Conservation (phyloP, 2,797 vertebrate genomes). For the Sebastes trivittatus region DNA sequence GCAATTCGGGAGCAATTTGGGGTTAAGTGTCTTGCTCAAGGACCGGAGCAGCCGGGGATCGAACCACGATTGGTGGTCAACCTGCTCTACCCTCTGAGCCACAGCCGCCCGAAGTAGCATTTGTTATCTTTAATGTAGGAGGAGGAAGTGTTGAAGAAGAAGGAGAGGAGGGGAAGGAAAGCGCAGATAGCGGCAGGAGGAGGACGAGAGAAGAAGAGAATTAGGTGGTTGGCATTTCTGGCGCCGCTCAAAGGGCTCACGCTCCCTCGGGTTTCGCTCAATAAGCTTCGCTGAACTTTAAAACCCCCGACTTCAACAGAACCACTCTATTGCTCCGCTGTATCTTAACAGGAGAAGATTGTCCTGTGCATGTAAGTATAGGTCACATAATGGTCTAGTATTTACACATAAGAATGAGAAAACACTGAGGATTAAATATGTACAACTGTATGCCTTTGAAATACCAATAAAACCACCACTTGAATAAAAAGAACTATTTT, state of each 20-base stretch:
- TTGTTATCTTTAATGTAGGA: neutral
- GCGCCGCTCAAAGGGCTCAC: slow-evolving; percentile 65
- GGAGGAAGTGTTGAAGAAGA: neutral
- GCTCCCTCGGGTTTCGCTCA: slow-evolving; percentile 73
- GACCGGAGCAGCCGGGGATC: too few relatives aligned
- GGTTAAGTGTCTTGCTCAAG: too few relatives aligned
- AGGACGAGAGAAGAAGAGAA: slow-evolving; percentile 52
- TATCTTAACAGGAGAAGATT: slow-evolving; percentile 33
- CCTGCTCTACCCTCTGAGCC: too few relatives aligned
- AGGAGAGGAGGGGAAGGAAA: neutral
- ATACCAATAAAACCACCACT: neutral
- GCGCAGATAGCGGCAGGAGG: slow-evolving; percentile 28
- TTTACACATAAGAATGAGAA: slow-evolving; percentile 47
- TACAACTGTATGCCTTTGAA: slow-evolving; percentile 3
- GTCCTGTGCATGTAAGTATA: slow-evolving; percentile 20
- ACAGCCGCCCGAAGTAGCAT: neutral
- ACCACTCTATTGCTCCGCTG: slow-evolving; percentile 47
- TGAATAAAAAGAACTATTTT: neutral
- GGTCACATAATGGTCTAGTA: slow-evolving; percentile 48
- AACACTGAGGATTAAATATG: slow-evolving; percentile 17
- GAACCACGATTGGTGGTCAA: too few relatives aligned
- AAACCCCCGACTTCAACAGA: slow-evolving; percentile 58
- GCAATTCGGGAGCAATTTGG: too few relatives aligned
- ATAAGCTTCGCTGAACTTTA: slow-evolving; percentile 77
- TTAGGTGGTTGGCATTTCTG: slow-evolving; percentile 73